phyloP scores from a whole-genome alignment of 2,113 vertebrate species.

The Centropus bengalensis region DNA sequence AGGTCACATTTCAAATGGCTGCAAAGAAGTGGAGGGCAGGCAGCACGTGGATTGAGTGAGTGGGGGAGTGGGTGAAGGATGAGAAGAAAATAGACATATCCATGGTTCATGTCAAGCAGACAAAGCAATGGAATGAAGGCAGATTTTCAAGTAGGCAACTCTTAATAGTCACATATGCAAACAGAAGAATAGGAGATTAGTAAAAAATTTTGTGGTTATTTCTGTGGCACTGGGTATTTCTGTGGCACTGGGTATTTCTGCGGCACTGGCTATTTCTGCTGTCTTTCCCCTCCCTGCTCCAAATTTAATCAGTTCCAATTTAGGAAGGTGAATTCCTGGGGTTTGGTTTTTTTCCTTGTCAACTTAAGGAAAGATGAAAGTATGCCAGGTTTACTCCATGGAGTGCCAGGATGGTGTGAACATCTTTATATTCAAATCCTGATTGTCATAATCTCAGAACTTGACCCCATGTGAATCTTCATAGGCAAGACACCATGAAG shows the following conservation, averaged over 20 bases:
- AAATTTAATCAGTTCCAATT: rapidly evolving
- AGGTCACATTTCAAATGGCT: neutral
- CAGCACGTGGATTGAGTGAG: neutral
- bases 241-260: no score
- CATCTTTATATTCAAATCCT: neutral
- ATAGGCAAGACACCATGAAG: neutral
- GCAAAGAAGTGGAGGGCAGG: neutral
- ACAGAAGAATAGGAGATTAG: neutral
- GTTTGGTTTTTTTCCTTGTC: neutral
- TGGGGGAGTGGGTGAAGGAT: neutral
- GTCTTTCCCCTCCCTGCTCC: rapidly evolving
- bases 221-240: neutral
- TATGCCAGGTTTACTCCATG: neutral
- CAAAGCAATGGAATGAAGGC: neutral
- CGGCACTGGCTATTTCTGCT: neutral
- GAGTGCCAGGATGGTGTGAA: neutral
- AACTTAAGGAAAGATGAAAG: neutral
- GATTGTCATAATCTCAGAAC: neutral
- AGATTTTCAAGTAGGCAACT: neutral
- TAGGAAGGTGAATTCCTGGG: neutral
- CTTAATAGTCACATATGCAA: neutral
- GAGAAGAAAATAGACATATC: neutral
- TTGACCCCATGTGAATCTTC: neutral
- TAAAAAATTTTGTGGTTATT: neutral
- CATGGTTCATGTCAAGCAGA: neutral